Evolutionary conservation across 2,113 vertebrate species (phyloP), one percentile per base, ranked within the genome.

Genomic region (Mesitornis unicolor): DNA sequence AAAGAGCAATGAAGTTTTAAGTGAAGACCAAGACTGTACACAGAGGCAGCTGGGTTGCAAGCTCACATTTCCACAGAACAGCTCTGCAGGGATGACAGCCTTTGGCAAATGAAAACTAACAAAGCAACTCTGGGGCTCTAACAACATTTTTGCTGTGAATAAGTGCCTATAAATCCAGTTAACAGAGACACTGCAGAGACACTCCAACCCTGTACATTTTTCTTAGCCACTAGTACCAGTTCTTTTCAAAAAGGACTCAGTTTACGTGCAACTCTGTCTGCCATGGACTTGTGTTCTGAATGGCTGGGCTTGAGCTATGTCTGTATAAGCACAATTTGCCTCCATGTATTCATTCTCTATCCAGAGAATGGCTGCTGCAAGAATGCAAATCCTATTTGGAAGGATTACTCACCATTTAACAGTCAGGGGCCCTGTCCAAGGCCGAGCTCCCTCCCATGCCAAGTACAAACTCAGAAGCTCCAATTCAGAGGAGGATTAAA

Each of bases 281-380:
- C 85, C 70, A 86, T 1, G 2, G 5, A 22, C 54, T 80, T 1
- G 0, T 40, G 87, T 74, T 96, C 92, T 93, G 90, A 94, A 90
- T 67, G 84, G 60, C 69, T 94, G 77, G 70, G 47, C 60, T 87
- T 74, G 51, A 96, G 89, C 89, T 94, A 89, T 89, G 84, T 40
- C 89, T 81, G 73, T 47, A 89, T 95, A 95, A 95, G 94, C 94
- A 90, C 38, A 93, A 92, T 93, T 90, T 84, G 75, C 64, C 86
- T 89, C 68, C 47, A 17, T 57, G 54, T 1, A 87, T 61, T 79
- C 75, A 67, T 60, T 24, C 63, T 84, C 75, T 42, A 31, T 19
- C 28, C 48, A 63, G 87, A 86, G 85, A 91, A 97, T 1, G n/a
- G 87, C 67, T 70, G 68, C 68, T 77, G 82, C 87, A 93, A 65